Evolutionary conservation across 92 coral and sea anemone species (phyloP), one percentile per base, ranked within the genome.

Genomic region (Zoanthus gigantus): DNA sequence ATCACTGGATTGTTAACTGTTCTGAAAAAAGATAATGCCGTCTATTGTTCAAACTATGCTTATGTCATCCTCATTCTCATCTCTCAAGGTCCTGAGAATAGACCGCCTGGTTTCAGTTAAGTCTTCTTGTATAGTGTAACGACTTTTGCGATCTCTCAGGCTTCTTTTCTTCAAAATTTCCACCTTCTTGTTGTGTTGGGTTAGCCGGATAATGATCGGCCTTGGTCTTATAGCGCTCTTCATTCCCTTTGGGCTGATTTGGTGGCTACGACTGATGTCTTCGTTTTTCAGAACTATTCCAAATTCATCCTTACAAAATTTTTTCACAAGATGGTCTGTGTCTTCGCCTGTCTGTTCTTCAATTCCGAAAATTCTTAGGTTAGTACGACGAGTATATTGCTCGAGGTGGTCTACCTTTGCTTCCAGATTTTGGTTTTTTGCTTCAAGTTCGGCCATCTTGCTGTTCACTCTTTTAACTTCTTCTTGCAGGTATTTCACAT

Each of bases 331-430:
- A 50, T 50, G 56, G 56, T 50, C 56, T 7, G 56, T 50, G 7
- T 50, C 56, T 50, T 50, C 56, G 56, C 10, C 56, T 50, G 12
- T 50, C 56, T 50, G 56, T 50, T 50, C 56, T 50, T 50, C 5
- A 50, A 84, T 84, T 47, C 88, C 69, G 18, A 68, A 71, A 34
- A 84, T 84, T 7, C 88, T 16, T n/a, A 84, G 2, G 71, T 84
- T 84, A 13, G 83, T 84, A 10, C 80, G 2, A 37, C 42, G 50
- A n/a, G 42, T 77, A 45, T 47, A 77, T 52, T 53, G 68, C 34
- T 77, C 83, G 8, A 77, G 52, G 54, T 77, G 42, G 30, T 77
- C 83, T 13, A 30, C 56, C 6, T 48, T 34, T 23, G n/a, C 48
- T 53, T 53, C 83, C 16, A 77, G 65, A 15, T 16, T 32, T 47